These are phyloP conservation scores for Amblyraja radiata DNA, from an alignment of 2,797 vertebrate genomes.

Conservation along the genomic window DNA sequence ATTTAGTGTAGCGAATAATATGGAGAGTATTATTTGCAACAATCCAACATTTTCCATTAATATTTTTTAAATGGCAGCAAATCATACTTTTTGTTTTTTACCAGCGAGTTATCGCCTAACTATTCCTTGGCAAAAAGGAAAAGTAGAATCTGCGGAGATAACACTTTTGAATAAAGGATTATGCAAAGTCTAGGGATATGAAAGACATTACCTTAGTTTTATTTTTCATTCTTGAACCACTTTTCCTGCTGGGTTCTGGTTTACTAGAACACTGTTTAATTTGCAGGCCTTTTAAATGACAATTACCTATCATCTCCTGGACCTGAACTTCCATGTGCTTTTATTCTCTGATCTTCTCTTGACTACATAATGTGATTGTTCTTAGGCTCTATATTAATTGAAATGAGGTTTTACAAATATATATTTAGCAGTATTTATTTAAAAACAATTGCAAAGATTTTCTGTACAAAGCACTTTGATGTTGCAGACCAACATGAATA, in stretches of 20 bases:
- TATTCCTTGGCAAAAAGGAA: no score
- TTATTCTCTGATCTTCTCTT: background rate
- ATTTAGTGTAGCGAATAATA: background rate
- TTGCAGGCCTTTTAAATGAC: background rate
- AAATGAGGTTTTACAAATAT: background rate
- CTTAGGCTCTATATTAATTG: background rate
- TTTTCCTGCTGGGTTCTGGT: background rate
- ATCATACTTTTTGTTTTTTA: background rate
- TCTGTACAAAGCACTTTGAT: background rate
- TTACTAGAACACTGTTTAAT: background rate
- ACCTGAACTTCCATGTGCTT: background rate
- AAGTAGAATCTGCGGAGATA: background rate
- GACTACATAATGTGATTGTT: background rate
- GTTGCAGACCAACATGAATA: background rate
- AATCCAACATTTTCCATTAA: background rate
- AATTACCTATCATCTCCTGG: background rate
- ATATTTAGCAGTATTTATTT: no score
- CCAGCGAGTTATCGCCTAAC: background rate
- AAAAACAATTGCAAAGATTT: background rate
- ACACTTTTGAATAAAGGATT: background rate
- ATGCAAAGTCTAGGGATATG: background rate
- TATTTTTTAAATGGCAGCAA: background rate
- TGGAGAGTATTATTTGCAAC: background rate
- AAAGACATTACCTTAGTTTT: background rate
- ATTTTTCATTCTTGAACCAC: background rate